Conservation (phyloP, 1,140 invertebrate species). For the Asbolus verrucosus region DNA sequence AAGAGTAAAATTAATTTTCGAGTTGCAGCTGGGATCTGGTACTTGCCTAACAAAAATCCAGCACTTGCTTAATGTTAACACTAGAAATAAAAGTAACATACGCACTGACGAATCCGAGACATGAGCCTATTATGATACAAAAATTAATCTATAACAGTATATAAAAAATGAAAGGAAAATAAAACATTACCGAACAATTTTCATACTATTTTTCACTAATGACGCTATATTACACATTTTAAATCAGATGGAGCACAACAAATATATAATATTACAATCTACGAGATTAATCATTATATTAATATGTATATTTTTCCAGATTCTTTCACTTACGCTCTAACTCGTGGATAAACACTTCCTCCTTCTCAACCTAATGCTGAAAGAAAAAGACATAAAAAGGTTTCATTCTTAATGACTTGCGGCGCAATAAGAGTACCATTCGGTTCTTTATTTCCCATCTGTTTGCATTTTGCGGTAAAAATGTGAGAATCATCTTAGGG, state of each 20-base stretch:
- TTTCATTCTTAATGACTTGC: slow-evolving; percentile 30
- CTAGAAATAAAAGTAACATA: slow-evolving; percentile 36
- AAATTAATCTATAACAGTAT: slow-evolving; percentile 8
- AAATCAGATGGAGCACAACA: slow-evolving; percentile 48
- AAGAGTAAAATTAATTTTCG: slow-evolving; percentile 44
- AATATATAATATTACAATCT: slow-evolving; percentile 52
- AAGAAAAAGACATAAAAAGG: slow-evolving; percentile 54
- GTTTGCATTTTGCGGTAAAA: too few species aligned
- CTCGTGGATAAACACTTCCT: neutral
- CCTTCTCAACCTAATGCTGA: slow-evolving; percentile 62
- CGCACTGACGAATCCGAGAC: slow-evolving; percentile 37
- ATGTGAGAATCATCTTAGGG: too few species aligned
- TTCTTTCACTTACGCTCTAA: slow-evolving; percentile 5
- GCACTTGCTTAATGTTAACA: slow-evolving; percentile 35
- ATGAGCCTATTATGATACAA: slow-evolving; percentile 25
- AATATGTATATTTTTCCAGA: slow-evolving; percentile 49
- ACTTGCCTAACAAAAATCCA: slow-evolving; percentile 9
- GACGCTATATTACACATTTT: slow-evolving; percentile 52
- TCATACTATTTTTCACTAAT: slow-evolving; percentile 50
- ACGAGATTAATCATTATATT: slow-evolving; percentile 52
- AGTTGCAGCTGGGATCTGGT: slow-evolving; percentile 6
- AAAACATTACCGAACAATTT: slow-evolving; percentile 44
- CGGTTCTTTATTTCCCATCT: too few species aligned
- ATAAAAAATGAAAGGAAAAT: slow-evolving; percentile 48
- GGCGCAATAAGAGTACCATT: too few species aligned